Base-by-base conservation (phyloP, 2,113 vertebrate species). In the Psittacus erithacus region DNA sequence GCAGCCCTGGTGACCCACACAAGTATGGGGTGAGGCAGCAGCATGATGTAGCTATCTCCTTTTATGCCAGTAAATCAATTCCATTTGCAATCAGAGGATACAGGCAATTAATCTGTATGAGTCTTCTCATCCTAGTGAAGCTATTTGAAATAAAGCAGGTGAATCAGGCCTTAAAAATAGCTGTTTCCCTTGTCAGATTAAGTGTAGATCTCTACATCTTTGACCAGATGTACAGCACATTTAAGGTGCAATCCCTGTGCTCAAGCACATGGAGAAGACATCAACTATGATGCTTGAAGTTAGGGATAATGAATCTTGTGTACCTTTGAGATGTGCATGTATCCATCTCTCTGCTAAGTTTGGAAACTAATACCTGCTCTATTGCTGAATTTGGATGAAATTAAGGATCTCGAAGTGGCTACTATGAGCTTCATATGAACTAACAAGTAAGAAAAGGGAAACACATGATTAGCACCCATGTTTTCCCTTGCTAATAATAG, bases 301-400 rank as follows among this genome's bases (percentile, higher is more conserved):
- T 16, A 55, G 33, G n/a, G 29, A 20, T 15, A 38, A 46, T 10
- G 64, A 63, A 60, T 43, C 46, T 50, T 17, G 2, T 31, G 53
- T 33, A 38, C 33, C 44, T 67, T 70, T 16, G 16, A 44, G 70
- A 64, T 16, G 8, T 2, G 9, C 0, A 0, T 5, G 16, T 19
- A 35, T 16, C 64, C 16, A 17, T 38, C 50, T 74, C 87, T 57
- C 33, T 80, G 52, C 1, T n/a, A 55, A 55, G 27, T 4, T 31
- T 33, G 53, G 41, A 86, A 90, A 16, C 17, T 10, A 18, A 0
- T 49, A 65, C 2, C 62, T 69, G 35, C 33, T 29, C 19, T 27
- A 10, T 9, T 38, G 38, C 80, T 35, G 25, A 86, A 74, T 6
- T 19, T 53, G 50, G 49, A 41, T 41, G 49, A 86, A 91, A 75